phyloP scores from a whole-genome alignment of 2,113 vertebrate species.

The Lophotis ruficrista region DNA sequence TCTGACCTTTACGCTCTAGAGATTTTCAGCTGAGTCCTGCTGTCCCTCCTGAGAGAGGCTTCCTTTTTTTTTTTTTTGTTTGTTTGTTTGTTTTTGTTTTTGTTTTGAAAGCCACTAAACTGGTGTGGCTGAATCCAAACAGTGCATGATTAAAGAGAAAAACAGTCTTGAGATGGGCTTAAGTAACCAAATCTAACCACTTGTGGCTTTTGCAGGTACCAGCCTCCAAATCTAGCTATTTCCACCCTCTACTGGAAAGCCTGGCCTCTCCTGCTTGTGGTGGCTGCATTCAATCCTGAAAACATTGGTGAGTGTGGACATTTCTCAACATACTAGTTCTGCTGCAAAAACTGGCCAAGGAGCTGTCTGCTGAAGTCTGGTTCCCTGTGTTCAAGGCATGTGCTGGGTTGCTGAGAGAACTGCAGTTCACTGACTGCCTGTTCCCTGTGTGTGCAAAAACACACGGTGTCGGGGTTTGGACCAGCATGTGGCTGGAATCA shows the following conservation, averaged over 20 bases:
- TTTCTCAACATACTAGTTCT: not conserved
- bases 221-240: conserved; percentile 95
- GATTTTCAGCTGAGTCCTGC: not conserved
- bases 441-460: not conserved
- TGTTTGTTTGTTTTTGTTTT: too few relatives aligned
- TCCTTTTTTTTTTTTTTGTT: not conserved
- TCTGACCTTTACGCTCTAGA: not conserved
- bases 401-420: not conserved
- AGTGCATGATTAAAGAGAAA: not conserved
- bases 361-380: not conserved
- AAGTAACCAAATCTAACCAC: not conserved
- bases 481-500: not conserved
- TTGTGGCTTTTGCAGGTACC: conserved; percentile 81
- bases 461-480: not conserved
- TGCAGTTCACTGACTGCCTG: not conserved
- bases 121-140: not conserved
- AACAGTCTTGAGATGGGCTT: not conserved
- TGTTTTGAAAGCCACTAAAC: not conserved
- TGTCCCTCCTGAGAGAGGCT: not conserved
- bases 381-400: not conserved
- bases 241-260: conserved; percentile 98
- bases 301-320: conserved; percentile 85
- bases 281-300: conserved; percentile 96
- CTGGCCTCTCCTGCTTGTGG: conserved; percentile 94
- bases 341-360: not conserved